Percentiles rank a stretch among this genome's conserved stretches.
Evolutionary conservation across 2,888 invertebrate genomes (phyloP).

Genomic region (Erebia epiphron): DNA sequence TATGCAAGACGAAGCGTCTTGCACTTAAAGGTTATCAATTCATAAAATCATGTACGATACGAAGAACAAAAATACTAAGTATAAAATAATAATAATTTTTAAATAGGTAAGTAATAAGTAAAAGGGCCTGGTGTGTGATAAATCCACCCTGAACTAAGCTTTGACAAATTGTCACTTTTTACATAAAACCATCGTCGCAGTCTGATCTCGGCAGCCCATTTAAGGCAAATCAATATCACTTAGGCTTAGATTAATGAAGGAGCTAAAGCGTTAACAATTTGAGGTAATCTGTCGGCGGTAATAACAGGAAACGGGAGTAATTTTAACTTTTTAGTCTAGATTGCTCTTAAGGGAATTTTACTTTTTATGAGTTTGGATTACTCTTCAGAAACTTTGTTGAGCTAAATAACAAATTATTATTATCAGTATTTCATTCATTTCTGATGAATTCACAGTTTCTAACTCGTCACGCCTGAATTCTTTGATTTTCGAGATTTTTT

Average conservation of each 20-base stretch:
- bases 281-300: slow-evolving; percentile 9
- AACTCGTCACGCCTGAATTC: too few relatives aligned
- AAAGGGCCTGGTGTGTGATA: not conserved
- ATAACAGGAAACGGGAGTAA: not conserved
- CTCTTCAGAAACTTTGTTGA: too few relatives aligned
- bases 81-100: too few relatives aligned
- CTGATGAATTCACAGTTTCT: too few relatives aligned
- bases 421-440: too few relatives aligned
- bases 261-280: slow-evolving; percentile 16
- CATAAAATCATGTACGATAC: not conserved
- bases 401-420: too few relatives aligned
- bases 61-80: too few relatives aligned
- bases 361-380: too few relatives aligned
- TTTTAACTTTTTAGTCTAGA: not conserved
- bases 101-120: too few relatives aligned
- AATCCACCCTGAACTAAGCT: not conserved
- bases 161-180: slow-evolving; percentile 16
- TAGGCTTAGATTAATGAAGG: slow-evolving; percentile 22
- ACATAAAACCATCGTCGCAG: not conserved
- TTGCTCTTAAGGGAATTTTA: not conserved
- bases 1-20: too few relatives aligned
- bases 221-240: slow-evolving; percentile 22
- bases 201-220: slow-evolving; percentile 19
- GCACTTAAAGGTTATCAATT: not conserved
- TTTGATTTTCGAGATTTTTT: too few relatives aligned